Conservation (phyloP, 2,113 vertebrate genomes). For the Probosciger aterrimus region DNA sequence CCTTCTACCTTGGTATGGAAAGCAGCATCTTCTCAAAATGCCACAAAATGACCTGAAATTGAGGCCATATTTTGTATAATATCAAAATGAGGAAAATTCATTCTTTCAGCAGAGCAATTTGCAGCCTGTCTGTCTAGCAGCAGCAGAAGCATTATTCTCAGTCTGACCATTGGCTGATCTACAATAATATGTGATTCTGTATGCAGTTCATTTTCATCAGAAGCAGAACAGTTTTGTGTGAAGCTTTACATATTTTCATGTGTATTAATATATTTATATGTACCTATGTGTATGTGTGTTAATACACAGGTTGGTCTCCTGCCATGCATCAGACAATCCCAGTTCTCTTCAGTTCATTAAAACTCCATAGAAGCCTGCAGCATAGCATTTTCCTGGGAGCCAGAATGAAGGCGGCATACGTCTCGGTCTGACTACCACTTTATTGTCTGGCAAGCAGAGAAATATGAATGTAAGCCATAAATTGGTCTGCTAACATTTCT, state of each 20-base stretch:
- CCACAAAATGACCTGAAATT: neutral
- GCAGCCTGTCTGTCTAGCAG: neutral
- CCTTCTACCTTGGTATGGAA: neutral
- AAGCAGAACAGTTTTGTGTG: neutral
- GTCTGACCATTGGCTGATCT: neutral
- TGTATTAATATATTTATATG: neutral
- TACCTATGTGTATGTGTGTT: neutral
- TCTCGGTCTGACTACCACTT: neutral
- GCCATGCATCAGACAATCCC: neutral
- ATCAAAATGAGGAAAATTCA: neutral
- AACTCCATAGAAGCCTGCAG: neutral
- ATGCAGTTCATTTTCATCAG: neutral
- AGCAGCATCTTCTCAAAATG: neutral
- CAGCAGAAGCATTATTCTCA: neutral
- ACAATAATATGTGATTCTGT: neutral
- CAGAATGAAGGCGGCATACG: neutral
- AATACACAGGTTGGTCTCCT: neutral
- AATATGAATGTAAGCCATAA: neutral
- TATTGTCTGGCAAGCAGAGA: neutral
- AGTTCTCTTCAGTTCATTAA: neutral
- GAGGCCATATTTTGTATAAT: neutral
- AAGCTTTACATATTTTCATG: neutral
- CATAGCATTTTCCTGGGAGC: neutral
- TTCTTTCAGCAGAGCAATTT: conserved; percentile 25
- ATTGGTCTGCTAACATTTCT: neutral